Evolutionary conservation across 2,113 vertebrate species (phyloP).

Genomic region (Tenebrosternarchus preto): DNA sequence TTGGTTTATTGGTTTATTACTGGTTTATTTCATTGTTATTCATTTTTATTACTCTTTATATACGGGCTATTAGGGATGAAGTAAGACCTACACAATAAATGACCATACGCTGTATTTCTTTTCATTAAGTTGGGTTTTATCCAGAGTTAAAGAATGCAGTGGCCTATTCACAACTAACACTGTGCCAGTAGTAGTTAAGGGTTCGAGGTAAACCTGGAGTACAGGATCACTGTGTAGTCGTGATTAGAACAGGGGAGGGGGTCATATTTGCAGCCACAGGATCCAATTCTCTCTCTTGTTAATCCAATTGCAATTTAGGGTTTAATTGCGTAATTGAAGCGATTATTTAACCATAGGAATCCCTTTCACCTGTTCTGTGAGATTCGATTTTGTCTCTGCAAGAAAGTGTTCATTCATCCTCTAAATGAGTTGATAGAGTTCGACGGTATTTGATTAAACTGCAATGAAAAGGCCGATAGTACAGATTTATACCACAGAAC

Average conservation of each 20-base stretch:
- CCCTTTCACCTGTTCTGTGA: slow-evolving; percentile 67
- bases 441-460: slow-evolving; percentile 31
- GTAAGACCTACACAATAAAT: slow-evolving; percentile 22
- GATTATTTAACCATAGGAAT: slow-evolving; percentile 76
- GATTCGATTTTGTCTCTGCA: slow-evolving; percentile 45
- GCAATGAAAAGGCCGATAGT: background rate
- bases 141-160: background rate
- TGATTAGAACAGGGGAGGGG: slow-evolving; percentile 67
- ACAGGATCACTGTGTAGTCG: slow-evolving; percentile 68
- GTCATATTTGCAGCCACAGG: slow-evolving; percentile 58
- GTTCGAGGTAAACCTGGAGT: slow-evolving; percentile 39
- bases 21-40: slow-evolving; percentile 9
- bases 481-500: background rate
- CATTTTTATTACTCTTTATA: background rate
- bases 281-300: no score
- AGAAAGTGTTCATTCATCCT: slow-evolving; percentile 16
- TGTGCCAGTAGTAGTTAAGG: slow-evolving; percentile 30
- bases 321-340: slow-evolving; percentile 73
- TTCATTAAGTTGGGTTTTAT: slow-evolving; percentile 12
- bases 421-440: slow-evolving; percentile 14
- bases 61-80: background rate
- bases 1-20: no score
- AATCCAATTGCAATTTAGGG: slow-evolving; percentile 70
- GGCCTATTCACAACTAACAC: background rate
- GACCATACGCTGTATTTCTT: background rate